Evolutionary conservation across 2,797 vertebrate species (phyloP).

Genomic region (Anguilla marmorata): DNA sequence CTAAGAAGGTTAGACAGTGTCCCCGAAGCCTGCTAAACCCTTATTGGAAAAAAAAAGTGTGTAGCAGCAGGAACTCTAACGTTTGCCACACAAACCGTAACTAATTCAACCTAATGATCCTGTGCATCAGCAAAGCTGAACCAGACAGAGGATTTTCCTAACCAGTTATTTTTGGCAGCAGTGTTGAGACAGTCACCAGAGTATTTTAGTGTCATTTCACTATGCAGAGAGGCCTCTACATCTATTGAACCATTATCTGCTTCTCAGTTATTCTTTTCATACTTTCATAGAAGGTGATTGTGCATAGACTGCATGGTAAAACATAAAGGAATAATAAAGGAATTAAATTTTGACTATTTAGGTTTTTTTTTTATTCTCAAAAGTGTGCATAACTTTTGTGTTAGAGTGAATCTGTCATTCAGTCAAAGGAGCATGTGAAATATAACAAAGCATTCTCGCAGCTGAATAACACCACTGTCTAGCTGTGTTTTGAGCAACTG

Average conservation of each 20-base stretch:
- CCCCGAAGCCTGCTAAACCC: not conserved
- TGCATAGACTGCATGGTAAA: not conserved
- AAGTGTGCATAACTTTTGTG: no score
- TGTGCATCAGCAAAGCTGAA: not conserved
- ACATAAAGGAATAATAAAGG: not conserved
- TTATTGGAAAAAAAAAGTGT: not conserved
- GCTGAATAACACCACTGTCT: no score
- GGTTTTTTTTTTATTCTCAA: no score
- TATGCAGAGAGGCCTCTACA: not conserved
- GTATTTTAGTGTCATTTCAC: not conserved
- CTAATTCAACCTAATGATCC: not conserved
- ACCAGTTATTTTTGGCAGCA: constrained; percentile 1
- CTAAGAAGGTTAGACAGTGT: not conserved
- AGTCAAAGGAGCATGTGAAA: no score
- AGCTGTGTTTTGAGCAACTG: not conserved
- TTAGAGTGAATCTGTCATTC: no score
- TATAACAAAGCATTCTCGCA: no score
- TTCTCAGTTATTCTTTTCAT: not conserved
- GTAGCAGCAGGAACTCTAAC: not conserved
- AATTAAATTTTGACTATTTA: no score
- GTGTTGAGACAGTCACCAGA: not conserved
- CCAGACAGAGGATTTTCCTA: not conserved
- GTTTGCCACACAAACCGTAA: not conserved
- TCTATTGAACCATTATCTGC: not conserved
- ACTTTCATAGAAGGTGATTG: not conserved